Evolutionary conservation across 2,113 vertebrate species (phyloP), one percentile per base, ranked within the genome.

Genomic region (Rhombomys opimus): DNA sequence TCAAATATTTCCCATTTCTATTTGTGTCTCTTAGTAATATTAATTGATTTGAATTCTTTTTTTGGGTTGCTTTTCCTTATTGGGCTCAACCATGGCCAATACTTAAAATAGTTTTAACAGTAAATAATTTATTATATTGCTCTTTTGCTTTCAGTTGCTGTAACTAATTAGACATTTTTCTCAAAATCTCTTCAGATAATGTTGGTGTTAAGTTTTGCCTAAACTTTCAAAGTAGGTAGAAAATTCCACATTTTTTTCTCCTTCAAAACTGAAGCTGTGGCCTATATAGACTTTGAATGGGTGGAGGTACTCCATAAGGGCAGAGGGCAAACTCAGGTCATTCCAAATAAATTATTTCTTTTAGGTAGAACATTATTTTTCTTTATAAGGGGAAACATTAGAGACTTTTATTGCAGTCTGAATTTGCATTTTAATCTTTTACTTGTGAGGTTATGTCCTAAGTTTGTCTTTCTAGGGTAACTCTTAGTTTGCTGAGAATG

Each of bases 41-140:
- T 72, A 96, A 32, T 70, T 87, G n/a, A 91, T 92, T 86, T 81
- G 22, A 92, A 75, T 92, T 91, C 8, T 92, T 93, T 95, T 54
- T 96, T 52, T 91, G 81, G 5, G 73, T 5, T 12, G 81, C 95
- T 95, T 89, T 63, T 77, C 7, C 12, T 90, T 50, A 65, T 35
- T 76, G 73, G 41, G 30, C 41, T 96, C 77, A 81, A 63, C 67
- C 13, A 35, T 89, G 67, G 90, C 88, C 15, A 65, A 23, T 93
- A n/a, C 17, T 92, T 25, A 96, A 76, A 92, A 82, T 35, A 95
- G 80, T 90, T 93, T 96, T 82, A 95, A 95, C 5, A 61, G 38
- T 97, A 93, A 91, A 70, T 85, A 67, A 80, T 94, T 95, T 87
- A 65, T 89, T 78, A 52, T 52, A 93, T 63, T 95, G 46, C 22